These are phyloP conservation scores for Procapra przewalskii DNA, from an alignment of 2,113 vertebrate species.

Conservation along the genomic window DNA sequence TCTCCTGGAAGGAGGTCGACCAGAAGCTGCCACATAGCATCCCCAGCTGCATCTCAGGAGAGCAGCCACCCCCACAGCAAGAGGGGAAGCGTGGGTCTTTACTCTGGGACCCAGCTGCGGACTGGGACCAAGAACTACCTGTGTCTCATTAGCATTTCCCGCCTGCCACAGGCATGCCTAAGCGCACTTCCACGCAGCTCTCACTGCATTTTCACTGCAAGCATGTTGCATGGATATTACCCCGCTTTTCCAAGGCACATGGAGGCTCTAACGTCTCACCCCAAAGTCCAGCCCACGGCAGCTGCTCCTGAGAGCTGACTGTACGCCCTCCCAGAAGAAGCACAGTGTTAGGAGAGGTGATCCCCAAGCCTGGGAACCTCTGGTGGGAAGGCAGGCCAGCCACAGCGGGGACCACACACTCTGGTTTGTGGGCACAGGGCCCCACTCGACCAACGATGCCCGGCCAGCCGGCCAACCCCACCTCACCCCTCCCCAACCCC, in stretches of 20 bases:
- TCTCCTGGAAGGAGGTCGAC: not conserved
- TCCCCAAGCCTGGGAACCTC: rapidly evolving
- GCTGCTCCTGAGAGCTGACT: rapidly evolving
- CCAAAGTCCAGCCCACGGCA: not conserved
- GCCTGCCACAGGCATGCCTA: rapidly evolving
- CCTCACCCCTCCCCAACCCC: rapidly evolving
- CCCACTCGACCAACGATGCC: rapidly evolving
- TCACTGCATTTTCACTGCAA: rapidly evolving
- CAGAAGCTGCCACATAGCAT: not conserved
- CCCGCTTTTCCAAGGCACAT: not conserved
- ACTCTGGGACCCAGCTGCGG: not conserved
- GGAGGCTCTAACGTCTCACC: not conserved
- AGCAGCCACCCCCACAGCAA: not conserved
- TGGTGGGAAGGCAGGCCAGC: not conserved
- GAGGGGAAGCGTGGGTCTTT: not conserved
- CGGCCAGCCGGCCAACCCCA: rapidly evolving
- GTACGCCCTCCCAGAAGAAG: not conserved
- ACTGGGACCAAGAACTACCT: rapidly evolving
- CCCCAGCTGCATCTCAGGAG: not conserved
- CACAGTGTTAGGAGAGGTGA: rapidly evolving
- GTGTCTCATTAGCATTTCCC: not conserved
- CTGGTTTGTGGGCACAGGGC: not conserved
- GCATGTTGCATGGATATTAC: rapidly evolving
- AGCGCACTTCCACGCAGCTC: rapidly evolving
- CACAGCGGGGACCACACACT: rapidly evolving